These are phyloP conservation scores for Notospermus geniculatus DNA, from an alignment of 1,140 invertebrate species.

Conservation along the genomic window DNA sequence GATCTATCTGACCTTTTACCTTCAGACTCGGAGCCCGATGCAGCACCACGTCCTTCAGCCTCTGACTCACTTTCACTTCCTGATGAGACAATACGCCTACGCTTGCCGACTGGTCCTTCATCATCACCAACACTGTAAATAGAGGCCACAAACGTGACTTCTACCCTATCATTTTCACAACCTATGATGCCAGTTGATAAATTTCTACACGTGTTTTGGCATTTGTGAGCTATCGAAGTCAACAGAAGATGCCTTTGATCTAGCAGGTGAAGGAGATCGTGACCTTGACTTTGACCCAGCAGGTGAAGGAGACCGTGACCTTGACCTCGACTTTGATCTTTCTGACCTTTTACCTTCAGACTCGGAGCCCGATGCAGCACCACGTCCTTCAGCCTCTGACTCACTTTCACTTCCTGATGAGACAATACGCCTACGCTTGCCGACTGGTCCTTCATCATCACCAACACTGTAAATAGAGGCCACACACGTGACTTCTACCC, in stretches of 20 bases:
- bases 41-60: slow-evolving; percentile 33
- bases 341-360: slow-evolving; percentile 36
- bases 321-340: slow-evolving; percentile 18
- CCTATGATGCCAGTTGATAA: slow-evolving; percentile 8
- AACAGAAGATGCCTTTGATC: background rate
- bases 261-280: background rate
- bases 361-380: slow-evolving; percentile 43
- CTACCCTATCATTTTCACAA: background rate
- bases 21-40: slow-evolving; percentile 48
- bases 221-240: slow-evolving; percentile 21
- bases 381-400: slow-evolving; percentile 33
- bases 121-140: slow-evolving; percentile 60
- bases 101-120: slow-evolving; percentile 47
- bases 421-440: slow-evolving; percentile 55
- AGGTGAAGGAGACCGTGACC: slow-evolving; percentile 24
- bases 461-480: slow-evolving; percentile 53
- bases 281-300: slow-evolving; percentile 6
- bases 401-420: slow-evolving; percentile 52
- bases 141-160: background rate
- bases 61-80: slow-evolving; percentile 45
- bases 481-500: background rate
- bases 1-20: slow-evolving; percentile 28
- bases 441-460: slow-evolving; percentile 54
- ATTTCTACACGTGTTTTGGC: slow-evolving; percentile 25
- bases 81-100: slow-evolving; percentile 53